Conservation (phyloP, 2,888 invertebrate genomes). For the Thyatira batis region DNA sequence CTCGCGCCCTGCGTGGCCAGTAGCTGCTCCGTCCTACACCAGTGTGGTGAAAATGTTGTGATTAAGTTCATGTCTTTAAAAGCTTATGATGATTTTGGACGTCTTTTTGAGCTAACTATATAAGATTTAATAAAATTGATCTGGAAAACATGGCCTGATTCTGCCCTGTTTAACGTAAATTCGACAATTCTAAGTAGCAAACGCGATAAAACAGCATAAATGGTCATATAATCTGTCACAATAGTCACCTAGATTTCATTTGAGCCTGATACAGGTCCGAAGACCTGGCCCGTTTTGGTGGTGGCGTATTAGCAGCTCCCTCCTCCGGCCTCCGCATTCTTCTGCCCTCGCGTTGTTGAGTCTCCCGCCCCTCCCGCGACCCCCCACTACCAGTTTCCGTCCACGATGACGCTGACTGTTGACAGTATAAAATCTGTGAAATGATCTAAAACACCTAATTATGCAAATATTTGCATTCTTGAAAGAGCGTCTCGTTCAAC, state of each 20-base stretch:
- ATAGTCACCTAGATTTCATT: slow-evolving; percentile 74
- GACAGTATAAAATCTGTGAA: neutral
- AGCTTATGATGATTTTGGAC: neutral
- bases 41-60: slow-evolving; percentile 50
- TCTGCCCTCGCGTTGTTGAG: slow-evolving; percentile 61
- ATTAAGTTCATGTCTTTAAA: slow-evolving; percentile 28
- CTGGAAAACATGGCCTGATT: too few species aligned
- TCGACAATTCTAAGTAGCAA: too few species aligned
- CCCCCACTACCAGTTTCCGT: slow-evolving; percentile 74
- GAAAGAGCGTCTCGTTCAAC: slow-evolving; percentile 5
- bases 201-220: neutral
- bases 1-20: slow-evolving; percentile 74
- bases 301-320: slow-evolving; percentile 79
- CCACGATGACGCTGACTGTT: slow-evolving; percentile 75
- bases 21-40: slow-evolving; percentile 77
- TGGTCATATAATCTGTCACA: slow-evolving; percentile 4
- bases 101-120: too few species aligned
- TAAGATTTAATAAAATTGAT: too few species aligned
- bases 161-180: too few species aligned
- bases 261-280: slow-evolving; percentile 86
- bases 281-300: slow-evolving; percentile 87
- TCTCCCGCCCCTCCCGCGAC: slow-evolving; percentile 67
- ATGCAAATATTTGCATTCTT: slow-evolving; percentile 5
- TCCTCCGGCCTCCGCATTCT: slow-evolving; percentile 80
- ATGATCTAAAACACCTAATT: neutral